Evolutionary conservation across 37 sponge, comb jelly and placozoan species (phyloP), one percentile per base, ranked within the genome.

Genomic region (Diacarnus erythraeanus): DNA sequence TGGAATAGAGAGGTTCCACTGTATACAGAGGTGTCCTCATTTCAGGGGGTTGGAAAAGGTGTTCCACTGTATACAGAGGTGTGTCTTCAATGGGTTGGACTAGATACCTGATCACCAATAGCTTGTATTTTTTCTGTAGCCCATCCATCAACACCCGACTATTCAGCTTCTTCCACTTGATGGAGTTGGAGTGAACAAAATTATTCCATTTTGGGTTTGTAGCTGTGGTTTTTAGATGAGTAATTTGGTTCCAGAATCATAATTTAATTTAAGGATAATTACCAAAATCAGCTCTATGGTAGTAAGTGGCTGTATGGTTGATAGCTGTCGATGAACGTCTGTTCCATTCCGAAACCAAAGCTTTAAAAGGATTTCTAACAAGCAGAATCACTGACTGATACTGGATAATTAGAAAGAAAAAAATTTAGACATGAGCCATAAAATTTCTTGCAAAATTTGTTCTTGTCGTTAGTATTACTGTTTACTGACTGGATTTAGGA

Each of bases 271-370:
- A 15, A 47, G 6, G 6, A 47, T 12, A 15, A 47, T 47, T 47
- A 47, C 51, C 51, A 47, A 47, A 47, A 47, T 6, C 6, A 15
- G 6, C 12, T 6, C 51, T 47, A 6, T 47, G 10, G 12, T 6
- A 47, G 51, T 15, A 47, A 15, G 51, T 12, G 6, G 51, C 6
- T 6, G 51, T 47, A 12, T 47, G 51, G 12, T 47, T 47, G 10
- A 47, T 47, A 6, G 10, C 12, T 12, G 6, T 47, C 12, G 51
- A 47, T 6, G 51, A 47, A 15, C 51, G 51, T 20, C 86, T 47
- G 33, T 87, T 87, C 81, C 87, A 76, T 64, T 87, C 87, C 0
- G 87, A 66, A 25, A 87, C 71, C 26, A 80, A 29, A 23, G 82
- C 54, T 23, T 81, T 57, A 42, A 40, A 69, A 15, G 87, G 87